Base-by-base conservation (phyloP, 2,888 invertebrate genomes). In the Sminthurinus aureus region DNA sequence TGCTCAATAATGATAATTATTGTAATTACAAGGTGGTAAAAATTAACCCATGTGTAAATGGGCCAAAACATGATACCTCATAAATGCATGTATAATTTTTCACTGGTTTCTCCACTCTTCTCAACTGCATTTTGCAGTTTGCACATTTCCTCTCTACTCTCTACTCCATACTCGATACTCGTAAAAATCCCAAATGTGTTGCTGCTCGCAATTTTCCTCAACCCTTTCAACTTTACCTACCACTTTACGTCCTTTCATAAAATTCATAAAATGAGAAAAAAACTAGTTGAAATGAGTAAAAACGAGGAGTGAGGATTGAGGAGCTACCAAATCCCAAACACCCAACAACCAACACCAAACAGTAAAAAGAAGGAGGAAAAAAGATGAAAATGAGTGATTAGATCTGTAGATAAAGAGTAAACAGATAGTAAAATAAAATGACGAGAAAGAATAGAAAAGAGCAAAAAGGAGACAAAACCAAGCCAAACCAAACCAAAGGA, bases 91-190 rank as follows among this genome's bases (percentile, higher is more conserved):
- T 38, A 38, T 38, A 38, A 38, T 38, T 38, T 38, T 38, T 38
- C 38, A 4, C 38, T 38, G 38, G 38, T 38, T 38, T 38, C 6
- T 38, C 38, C 3, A 38, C 3, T 38, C 38, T 38, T 38, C 38
- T 38, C 38, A 58, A 58, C 58, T 15, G 38, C 1, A 38, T 38
- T 38, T 38, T 67, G 11, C n/a, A 20, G 6, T 67, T 71, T 71
- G 71, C 71, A 71, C 71, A 71, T 71, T 71, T 71, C 71, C 71
- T 71, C 71, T 71, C n/a, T n/a, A n/a, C n/a, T n/a, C n/a, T n/a
- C n/a, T n/a, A n/a, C n/a, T n/a, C n/a, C n/a, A n/a, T n/a, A n/a
- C n/a, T n/a, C n/a, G n/a, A n/a, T n/a, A 3, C 71, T 71, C 71
- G 12, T 71, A 26, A 58, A 58, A 15, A 15, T 58, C 58, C 58